Conservation (phyloP, 2,797 vertebrate species). For the Apogon talboti region DNA sequence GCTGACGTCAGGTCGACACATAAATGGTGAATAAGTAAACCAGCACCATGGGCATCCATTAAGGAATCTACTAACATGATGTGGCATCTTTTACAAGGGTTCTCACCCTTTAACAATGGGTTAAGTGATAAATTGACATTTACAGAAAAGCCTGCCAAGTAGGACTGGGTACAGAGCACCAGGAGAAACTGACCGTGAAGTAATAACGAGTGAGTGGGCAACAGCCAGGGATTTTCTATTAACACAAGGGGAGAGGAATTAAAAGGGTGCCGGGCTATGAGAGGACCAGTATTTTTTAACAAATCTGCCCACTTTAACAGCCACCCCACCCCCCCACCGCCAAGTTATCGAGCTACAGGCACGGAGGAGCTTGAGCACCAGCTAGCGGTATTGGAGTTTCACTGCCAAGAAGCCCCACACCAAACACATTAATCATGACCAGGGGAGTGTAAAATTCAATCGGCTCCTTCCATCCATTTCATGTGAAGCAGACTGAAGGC, state of each 20-base stretch:
- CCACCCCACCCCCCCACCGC: slow-evolving; percentile 10
- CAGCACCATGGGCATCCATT: slow-evolving; percentile 51
- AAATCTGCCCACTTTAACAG: slow-evolving; percentile 49
- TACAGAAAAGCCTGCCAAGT: slow-evolving; percentile 75
- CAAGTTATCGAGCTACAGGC: slow-evolving; percentile 36
- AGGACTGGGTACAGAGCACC: slow-evolving; percentile 62
- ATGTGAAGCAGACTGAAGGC: slow-evolving; percentile 94
- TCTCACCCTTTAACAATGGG: slow-evolving; percentile 79
- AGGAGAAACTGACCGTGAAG: slow-evolving; percentile 78
- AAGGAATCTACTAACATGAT: slow-evolving; percentile 67
- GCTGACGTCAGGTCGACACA: slow-evolving; percentile 21
- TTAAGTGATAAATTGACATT: slow-evolving; percentile 86
- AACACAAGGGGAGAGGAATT: slow-evolving; percentile 68
- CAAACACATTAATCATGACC: slow-evolving; percentile 93
- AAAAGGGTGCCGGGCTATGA: slow-evolving; percentile 68
- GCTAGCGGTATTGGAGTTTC: slow-evolving; percentile 71
- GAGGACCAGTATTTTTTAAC: slow-evolving; percentile 50
- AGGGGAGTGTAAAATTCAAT: slow-evolving; percentile 98
- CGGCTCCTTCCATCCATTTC: slow-evolving; percentile 97
- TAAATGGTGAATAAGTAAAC: slow-evolving; percentile 62
- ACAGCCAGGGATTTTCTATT: slow-evolving; percentile 77
- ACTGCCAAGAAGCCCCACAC: slow-evolving; percentile 63
- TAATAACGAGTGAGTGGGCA: slow-evolving; percentile 67
- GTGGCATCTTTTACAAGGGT: slow-evolving; percentile 75
- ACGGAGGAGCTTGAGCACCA: slow-evolving; percentile 80